Conservation (phyloP, 2,888 invertebrate species). For the Phyto melanocephala region DNA sequence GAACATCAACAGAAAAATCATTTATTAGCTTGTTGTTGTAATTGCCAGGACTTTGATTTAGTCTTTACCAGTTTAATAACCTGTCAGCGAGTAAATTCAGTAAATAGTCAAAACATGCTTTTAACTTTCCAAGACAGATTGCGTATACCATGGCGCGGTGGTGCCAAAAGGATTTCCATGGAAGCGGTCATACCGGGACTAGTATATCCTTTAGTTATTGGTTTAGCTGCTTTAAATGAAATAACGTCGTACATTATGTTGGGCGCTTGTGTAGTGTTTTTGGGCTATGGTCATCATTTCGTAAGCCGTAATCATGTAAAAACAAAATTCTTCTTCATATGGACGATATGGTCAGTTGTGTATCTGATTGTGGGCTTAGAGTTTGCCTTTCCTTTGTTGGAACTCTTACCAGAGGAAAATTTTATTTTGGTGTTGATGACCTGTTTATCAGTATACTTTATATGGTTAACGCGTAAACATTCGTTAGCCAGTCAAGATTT, state of each 20-base stretch:
- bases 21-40: constrained; percentile 81
- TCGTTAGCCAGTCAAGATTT: constrained; percentile 75
- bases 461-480: constrained; percentile 71
- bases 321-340: constrained; percentile 87
- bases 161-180: constrained; percentile 80
- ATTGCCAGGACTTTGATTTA: constrained; percentile 81
- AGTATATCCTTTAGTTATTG: constrained; percentile 79
- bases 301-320: constrained; percentile 75
- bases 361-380: constrained; percentile 86
- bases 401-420: constrained; percentile 85
- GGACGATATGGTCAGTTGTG: constrained; percentile 85
- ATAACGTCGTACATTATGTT: constrained; percentile 75
- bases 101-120: constrained; percentile 75
- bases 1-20: constrained; percentile 79
- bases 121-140: constrained; percentile 81
- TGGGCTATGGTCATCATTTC: constrained; percentile 71
- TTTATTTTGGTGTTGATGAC: constrained; percentile 79
- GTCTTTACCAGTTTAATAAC: constrained; percentile 77
- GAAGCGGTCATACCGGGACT: constrained; percentile 80
- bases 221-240: constrained; percentile 79
- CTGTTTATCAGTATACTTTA: constrained; percentile 70
- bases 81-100: constrained; percentile 38
- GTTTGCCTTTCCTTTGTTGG: constrained; percentile 85
- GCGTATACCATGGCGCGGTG: constrained; percentile 82
- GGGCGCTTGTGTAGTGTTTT: constrained; percentile 71